phyloP scores from a whole-genome alignment of 92 coral and sea anemone species.

The Phenganax marumi region DNA sequence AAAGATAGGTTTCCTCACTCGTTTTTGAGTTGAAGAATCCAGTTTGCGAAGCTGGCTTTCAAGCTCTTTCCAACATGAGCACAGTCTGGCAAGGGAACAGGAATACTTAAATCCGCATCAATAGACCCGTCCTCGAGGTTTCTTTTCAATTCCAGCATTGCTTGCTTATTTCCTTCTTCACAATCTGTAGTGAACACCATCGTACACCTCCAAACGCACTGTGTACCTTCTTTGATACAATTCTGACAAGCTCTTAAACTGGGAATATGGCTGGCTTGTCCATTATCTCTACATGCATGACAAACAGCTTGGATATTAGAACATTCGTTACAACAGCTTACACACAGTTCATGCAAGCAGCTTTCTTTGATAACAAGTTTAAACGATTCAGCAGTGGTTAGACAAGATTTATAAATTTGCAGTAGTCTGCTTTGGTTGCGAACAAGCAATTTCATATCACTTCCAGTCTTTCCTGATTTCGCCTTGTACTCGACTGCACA shows the following conservation, averaged over 20 bases:
- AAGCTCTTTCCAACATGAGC: slow-evolving; percentile 39
- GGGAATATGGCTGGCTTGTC: slow-evolving; percentile 41
- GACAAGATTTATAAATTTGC: slow-evolving; percentile 48
- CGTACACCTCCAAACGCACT: no score
- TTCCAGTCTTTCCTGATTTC: slow-evolving; percentile 51
- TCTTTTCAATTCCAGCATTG: slow-evolving; percentile 21
- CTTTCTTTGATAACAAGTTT: no score
- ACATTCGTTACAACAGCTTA: slow-evolving; percentile 7
- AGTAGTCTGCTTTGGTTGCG: slow-evolving; percentile 29
- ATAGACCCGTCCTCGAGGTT: slow-evolving; percentile 15
- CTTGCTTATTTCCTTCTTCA: slow-evolving; percentile 41
- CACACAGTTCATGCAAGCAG: no score
- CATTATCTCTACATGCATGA: slow-evolving; percentile 1
- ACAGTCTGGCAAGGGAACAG: slow-evolving; percentile 45
- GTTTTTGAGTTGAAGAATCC: slow-evolving; percentile 28
- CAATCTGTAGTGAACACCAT: no score
- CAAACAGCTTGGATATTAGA: not conserved
- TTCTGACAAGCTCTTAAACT: slow-evolving; percentile 28
- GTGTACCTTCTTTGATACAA: not conserved
- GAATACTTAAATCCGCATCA: slow-evolving; percentile 9
- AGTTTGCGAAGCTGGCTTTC: slow-evolving; percentile 26
- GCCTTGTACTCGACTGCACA: slow-evolving; percentile 49
- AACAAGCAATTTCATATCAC: slow-evolving; percentile 26
- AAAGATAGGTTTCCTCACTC: slow-evolving; percentile 35
- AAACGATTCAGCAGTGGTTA: not conserved